Conservation (phyloP, 2,888 invertebrate genomes). For the Cosmia trapezina region DNA sequence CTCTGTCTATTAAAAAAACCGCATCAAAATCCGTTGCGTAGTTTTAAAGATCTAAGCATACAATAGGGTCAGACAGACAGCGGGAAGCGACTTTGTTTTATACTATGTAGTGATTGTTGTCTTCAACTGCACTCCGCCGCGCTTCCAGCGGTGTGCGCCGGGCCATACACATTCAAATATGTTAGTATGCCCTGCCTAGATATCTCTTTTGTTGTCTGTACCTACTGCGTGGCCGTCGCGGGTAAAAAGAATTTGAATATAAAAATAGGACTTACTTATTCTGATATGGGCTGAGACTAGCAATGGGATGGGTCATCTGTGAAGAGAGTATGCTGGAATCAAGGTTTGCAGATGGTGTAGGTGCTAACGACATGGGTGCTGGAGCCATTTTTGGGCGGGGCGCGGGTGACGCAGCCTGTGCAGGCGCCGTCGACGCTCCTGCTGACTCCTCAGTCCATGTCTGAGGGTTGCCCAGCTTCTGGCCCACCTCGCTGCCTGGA, state of each 20-base stretch:
- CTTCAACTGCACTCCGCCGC: too few species aligned
- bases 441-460: slow-evolving; percentile 90
- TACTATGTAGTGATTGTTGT: too few species aligned
- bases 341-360: slow-evolving; percentile 71
- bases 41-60: too few species aligned
- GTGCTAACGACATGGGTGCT: slow-evolving; percentile 66
- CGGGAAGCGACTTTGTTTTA: too few species aligned
- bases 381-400: slow-evolving; percentile 65
- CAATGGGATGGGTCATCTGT: slow-evolving; percentile 93
- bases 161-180: too few species aligned
- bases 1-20: too few species aligned
- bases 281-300: slow-evolving; percentile 97
- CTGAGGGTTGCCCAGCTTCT: slow-evolving; percentile 95
- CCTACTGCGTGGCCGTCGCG: too few species aligned
- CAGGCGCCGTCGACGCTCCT: slow-evolving; percentile 63
- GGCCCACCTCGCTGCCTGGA: slow-evolving; percentile 93
- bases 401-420: slow-evolving; percentile 71
- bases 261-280: slow-evolving; percentile 92
- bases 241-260: background rate
- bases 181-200: too few species aligned
- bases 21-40: too few species aligned
- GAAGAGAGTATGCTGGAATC: slow-evolving; percentile 85
- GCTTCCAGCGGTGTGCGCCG: too few species aligned
- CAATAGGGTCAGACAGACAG: too few species aligned
- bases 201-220: too few species aligned